Conservation (phyloP, 30 jellyfish, hydroid and myxozoan genomes). For the Turritopsis dohrnii region DNA sequence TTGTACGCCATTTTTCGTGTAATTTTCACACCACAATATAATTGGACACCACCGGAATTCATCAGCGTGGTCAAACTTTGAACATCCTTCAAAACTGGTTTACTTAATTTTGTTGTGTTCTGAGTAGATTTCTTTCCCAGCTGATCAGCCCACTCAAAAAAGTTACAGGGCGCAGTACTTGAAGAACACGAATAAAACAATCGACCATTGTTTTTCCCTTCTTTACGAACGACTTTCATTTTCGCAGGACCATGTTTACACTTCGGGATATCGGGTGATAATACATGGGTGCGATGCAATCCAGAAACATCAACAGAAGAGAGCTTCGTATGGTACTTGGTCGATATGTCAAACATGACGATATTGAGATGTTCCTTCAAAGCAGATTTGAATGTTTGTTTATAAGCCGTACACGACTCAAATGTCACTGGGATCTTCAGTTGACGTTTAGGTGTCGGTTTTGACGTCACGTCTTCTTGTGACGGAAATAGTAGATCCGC, state of each 20-base stretch:
- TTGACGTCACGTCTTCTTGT: slow-evolving; percentile 22
- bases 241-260: slow-evolving; percentile 39
- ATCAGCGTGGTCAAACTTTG: slow-evolving; percentile 12
- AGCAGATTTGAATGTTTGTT: slow-evolving; percentile 44
- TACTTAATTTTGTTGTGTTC: not conserved
- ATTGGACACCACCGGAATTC: slow-evolving; percentile 17
- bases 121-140: not conserved
- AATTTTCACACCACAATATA: slow-evolving; percentile 17
- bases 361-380: slow-evolving; percentile 33
- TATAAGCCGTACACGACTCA: slow-evolving; percentile 30
- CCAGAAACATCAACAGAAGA: slow-evolving; percentile 13
- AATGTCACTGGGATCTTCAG: slow-evolving; percentile 35
- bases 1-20: not conserved
- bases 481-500: slow-evolving; percentile 36
- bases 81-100: slow-evolving; percentile 2
- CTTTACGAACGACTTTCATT: slow-evolving; percentile 27
- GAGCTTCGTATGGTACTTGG: not conserved
- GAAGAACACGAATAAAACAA: slow-evolving; percentile 30
- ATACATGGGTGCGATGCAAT: not conserved
- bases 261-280: not conserved
- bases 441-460: slow-evolving; percentile 42
- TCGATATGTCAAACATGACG: not conserved
- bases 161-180: not conserved
- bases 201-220: slow-evolving; percentile 35
- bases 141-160: slow-evolving; percentile 29